Conservation (phyloP, 2,113 vertebrate genomes). For the Sander lucioperca region DNA sequence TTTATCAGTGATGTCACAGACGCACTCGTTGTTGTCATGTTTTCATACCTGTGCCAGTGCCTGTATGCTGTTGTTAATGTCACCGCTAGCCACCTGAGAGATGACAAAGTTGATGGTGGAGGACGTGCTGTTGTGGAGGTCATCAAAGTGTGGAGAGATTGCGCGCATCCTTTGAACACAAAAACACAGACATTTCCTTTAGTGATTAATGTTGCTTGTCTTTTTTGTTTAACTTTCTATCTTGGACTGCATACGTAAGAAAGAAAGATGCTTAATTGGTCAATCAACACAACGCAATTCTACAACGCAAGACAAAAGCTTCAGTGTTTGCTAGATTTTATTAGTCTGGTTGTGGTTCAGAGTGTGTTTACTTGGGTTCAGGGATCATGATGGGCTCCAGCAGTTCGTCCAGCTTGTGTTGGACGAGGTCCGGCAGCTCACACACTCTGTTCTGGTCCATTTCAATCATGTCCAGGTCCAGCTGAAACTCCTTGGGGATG, state of each 20-base stretch:
- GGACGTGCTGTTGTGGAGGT: conserved; percentile 96
- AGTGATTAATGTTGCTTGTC: no score
- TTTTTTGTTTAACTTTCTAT: no score
- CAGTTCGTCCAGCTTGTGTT: conserved; percentile 97
- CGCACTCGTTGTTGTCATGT: no score
- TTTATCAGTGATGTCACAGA: not conserved
- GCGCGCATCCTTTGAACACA: conserved; percentile 87
- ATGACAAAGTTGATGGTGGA: conserved; percentile 99
- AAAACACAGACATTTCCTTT: not conserved
- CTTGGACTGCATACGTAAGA: no score
- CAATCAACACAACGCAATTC: no score
- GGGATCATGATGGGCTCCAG: conserved; percentile 96
- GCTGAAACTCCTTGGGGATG: conserved; percentile 94
- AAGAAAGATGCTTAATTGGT: no score
- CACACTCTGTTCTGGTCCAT: conserved; percentile 90
- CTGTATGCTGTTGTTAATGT: conserved; percentile 97
- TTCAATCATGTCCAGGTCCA: conserved; percentile 98
- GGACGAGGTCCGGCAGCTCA: conserved; percentile 96
- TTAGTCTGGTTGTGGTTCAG: not conserved
- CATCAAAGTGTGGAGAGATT: conserved; percentile 95
- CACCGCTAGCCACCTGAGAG: conserved; percentile 97
- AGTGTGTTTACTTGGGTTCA: conserved; percentile 89
- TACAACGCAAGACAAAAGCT: no score
- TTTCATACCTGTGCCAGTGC: conserved; percentile 93
- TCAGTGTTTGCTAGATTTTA: no score